Conservation (phyloP, 2,797 vertebrate species). For the Argyrosomus regius region DNA sequence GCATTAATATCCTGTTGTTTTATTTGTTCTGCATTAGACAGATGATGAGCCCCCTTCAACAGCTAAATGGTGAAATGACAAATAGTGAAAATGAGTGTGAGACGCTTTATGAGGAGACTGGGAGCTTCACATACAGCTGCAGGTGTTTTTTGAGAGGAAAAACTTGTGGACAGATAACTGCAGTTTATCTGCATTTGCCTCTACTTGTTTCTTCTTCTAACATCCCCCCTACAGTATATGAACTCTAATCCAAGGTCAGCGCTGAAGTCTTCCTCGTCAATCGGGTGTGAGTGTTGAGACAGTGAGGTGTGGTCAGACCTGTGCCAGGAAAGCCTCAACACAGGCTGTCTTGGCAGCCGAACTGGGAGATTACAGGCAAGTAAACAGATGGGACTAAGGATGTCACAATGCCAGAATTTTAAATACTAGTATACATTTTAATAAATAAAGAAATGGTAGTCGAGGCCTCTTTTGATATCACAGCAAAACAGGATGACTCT, state of each 20-base stretch:
- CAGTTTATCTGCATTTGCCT: neutral
- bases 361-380: conserved; percentile 39
- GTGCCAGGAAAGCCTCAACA: conserved; percentile 9
- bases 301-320: conserved; percentile 6
- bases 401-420: too few species aligned
- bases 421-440: too few species aligned
- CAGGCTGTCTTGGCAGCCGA: conserved; percentile 3
- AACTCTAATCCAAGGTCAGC: conserved; percentile 9
- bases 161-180: neutral
- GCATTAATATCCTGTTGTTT: neutral
- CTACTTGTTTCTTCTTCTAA: neutral
- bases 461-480: too few species aligned
- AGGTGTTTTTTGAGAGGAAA: neutral
- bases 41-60: neutral
- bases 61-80: too few species aligned
- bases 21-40: fast-evolving
- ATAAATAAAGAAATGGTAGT: too few species aligned
- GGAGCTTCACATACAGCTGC: neutral
- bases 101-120: too few species aligned
- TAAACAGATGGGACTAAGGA: conserved; percentile 50
- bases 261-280: neutral
- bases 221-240: neutral
- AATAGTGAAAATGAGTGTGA: neutral
- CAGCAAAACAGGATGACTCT: too few species aligned
- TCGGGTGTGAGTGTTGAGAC: conserved; percentile 3